Percentiles rank a stretch among this genome's conserved stretches.
These are phyloP conservation scores for Maniola jurtina DNA, from an alignment of 1,140 invertebrate genomes.

Conservation along the genomic window DNA sequence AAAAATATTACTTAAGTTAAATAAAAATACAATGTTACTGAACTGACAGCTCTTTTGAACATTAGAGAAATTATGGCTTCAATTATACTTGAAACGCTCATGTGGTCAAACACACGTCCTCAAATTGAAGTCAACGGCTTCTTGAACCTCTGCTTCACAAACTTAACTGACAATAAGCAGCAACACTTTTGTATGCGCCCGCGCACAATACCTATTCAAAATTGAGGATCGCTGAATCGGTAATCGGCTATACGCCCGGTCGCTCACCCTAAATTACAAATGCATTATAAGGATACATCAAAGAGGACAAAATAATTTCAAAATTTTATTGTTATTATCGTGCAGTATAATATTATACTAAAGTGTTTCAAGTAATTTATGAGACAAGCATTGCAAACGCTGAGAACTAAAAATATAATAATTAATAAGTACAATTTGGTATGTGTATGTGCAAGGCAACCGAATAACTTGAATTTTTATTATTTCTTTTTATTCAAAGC, in stretches of 20 bases:
- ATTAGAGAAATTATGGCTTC: neutral
- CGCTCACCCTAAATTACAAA: conserved; percentile 64
- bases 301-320: conserved; percentile 48
- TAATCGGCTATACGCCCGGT: conserved; percentile 59
- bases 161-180: conserved; percentile 65
- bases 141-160: conserved; percentile 55
- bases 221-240: conserved; percentile 63
- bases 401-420: neutral
- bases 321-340: conserved; percentile 35
- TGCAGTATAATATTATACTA: conserved; percentile 9
- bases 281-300: conserved; percentile 44
- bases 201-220: conserved; percentile 72
- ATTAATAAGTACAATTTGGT: neutral
- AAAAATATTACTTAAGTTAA: no score
- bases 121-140: conserved; percentile 60
- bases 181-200: conserved; percentile 67
- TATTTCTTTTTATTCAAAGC: no score
- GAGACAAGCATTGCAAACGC: neutral
- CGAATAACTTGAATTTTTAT: no score
- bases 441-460: no score
- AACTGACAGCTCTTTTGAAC: no score
- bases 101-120: conserved; percentile 52
- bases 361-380: conserved; percentile 3
- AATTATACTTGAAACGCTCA: conserved; percentile 18
- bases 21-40: no score